Base-by-base conservation (phyloP, 2,113 vertebrate species). In the Argyrosomus japonicus region DNA sequence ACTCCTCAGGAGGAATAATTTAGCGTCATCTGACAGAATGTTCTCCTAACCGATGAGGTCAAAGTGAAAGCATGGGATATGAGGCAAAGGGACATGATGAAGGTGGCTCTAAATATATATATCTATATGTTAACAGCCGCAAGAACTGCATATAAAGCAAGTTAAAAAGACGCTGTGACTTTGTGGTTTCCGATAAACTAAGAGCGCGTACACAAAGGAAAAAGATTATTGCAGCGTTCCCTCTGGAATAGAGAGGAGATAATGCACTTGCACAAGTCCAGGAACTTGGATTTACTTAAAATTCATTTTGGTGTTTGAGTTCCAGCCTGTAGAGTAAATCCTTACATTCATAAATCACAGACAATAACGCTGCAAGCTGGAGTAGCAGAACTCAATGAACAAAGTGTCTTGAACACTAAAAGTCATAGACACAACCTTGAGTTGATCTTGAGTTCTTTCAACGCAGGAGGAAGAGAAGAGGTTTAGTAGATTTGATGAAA, bases 371-470 rank as follows among this genome's bases (percentile, higher is more conserved):
- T 53, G 69, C 43, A 56, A 23, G 19, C 40, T 23, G 25, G 21
- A 78, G 75, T 61, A 54, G 23, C 68, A 56, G 23, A n/a, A 32
- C 29, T 68, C 45, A 36, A 25, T 43, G 40, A 67, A 53, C 48
- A 65, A 77, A 84, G 77, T 7, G 27, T 64, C 21, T 19, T 68
- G 25, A 80, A 80, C 54, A 58, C 18, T 36, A 47, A 84, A 68
- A 73, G 60, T 85, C 25, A 36, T 0, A 50, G 14, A 56, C n/a
- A 5, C 69, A 77, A 88, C 83, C 85, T 84, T 81, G 82, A 85
- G 82, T 27, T 75, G 45, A 58, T 75, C 57, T 74, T 67, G 40
- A 58, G 25, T 71, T 69, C 9, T 58, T 61, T n/a, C 12, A 19
- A 12, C 14, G 17, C 23, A 57, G 51, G 19, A 68, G 11, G 36